Evolutionary conservation across 1,140 invertebrate genomes (phyloP).

Genomic region (Cotesia vestalis): DNA sequence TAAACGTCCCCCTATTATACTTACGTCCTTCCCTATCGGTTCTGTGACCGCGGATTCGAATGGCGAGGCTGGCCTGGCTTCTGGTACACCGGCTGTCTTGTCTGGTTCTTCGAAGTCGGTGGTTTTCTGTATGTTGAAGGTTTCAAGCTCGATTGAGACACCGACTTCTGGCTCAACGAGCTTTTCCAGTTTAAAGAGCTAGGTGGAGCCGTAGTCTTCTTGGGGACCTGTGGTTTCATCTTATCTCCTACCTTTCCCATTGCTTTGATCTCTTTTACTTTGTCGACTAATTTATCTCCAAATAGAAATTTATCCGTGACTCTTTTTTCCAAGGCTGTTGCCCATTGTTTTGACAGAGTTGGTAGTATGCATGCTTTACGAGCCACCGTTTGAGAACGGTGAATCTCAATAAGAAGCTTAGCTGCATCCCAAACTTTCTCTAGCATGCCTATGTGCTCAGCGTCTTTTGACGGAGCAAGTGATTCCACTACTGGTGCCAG

Average conservation of each 20-base stretch:
- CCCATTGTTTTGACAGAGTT: slow-evolving; percentile 23
- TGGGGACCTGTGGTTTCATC: slow-evolving; percentile 18
- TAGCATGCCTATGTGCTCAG: not conserved
- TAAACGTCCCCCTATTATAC: too few species aligned
- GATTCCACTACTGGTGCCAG: not conserved
- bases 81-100: not conserved
- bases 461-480: slow-evolving; percentile 2
- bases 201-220: not conserved
- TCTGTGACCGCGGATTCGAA: slow-evolving; percentile 12
- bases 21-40: slow-evolving; percentile 22
- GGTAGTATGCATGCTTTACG: slow-evolving; percentile 32
- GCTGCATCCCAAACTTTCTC: slow-evolving; percentile 1
- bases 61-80: slow-evolving; percentile 17
- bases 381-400: slow-evolving; percentile 33
- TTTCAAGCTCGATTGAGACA: slow-evolving; percentile 23
- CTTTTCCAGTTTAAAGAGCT: not conserved
- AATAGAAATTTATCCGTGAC: slow-evolving; percentile 46
- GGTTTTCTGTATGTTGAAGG: not conserved
- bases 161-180: slow-evolving; percentile 19
- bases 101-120: slow-evolving; percentile 23
- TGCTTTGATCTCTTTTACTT: slow-evolving; percentile 30
- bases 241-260: slow-evolving; percentile 19
- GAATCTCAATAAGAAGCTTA: not conserved
- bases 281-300: slow-evolving; percentile 26
- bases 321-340: slow-evolving; percentile 45